phyloP scores from a whole-genome alignment of 2,888 invertebrate species.

The Oligia fasciuncula region DNA sequence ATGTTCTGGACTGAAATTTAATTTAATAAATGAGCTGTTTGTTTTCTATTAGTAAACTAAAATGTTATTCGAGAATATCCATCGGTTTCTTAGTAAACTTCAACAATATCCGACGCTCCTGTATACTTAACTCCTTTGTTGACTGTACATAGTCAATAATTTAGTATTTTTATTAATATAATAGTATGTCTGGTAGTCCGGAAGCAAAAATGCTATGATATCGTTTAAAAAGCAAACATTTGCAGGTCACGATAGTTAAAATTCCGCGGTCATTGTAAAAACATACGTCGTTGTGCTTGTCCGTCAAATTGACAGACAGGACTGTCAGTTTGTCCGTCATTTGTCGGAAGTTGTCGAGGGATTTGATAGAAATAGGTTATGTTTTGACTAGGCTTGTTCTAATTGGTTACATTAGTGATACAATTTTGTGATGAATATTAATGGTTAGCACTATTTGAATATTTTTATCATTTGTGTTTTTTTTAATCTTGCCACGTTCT shows the following conservation, averaged over 20 bases:
- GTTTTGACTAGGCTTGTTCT: slow-evolving; percentile 31
- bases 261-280: slow-evolving; percentile 28
- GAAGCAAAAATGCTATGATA: too few relatives aligned
- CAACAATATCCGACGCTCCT: too few relatives aligned
- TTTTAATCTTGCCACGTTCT: neutral
- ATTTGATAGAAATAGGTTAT: slow-evolving; percentile 27
- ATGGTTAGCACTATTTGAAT: neutral
- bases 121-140: too few relatives aligned
- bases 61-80: too few relatives aligned
- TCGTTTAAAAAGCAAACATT: neutral
- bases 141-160: too few relatives aligned
- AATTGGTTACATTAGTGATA: slow-evolving; percentile 25
- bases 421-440: slow-evolving; percentile 1
- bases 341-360: slow-evolving; percentile 37
- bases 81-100: too few relatives aligned
- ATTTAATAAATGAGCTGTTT: too few relatives aligned
- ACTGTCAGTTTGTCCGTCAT: slow-evolving; percentile 25
- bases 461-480: neutral
- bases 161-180: too few relatives aligned
- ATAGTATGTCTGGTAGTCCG: too few relatives aligned
- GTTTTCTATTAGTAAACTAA: too few relatives aligned
- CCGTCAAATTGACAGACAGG: slow-evolving; percentile 25
- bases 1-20: too few relatives aligned
- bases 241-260: slow-evolving; percentile 29
- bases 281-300: slow-evolving; percentile 37